Conservation (phyloP, 37 sponge, comb jelly and placozoan species). For the Halisarca cf. caerulea region DNA sequence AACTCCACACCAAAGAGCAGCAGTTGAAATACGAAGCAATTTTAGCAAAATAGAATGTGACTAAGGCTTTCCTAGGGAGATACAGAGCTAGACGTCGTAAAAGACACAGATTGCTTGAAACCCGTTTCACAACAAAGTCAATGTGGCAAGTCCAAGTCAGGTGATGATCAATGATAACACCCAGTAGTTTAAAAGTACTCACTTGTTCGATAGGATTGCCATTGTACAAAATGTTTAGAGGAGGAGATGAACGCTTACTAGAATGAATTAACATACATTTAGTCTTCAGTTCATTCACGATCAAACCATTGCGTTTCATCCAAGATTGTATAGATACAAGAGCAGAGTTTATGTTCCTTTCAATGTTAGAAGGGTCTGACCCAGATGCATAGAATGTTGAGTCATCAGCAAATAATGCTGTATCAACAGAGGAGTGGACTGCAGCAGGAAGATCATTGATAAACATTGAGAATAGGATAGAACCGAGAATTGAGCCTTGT, state of each 20-base stretch:
- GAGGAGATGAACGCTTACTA: background rate
- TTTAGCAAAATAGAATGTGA: background rate
- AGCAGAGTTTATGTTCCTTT: background rate
- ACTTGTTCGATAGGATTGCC: constrained; percentile 15
- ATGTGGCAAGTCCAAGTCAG: constrained; percentile 2
- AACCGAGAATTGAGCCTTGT: constrained; percentile 23
- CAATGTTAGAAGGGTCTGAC: background rate
- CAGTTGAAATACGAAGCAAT: constrained; percentile 21
- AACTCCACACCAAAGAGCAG: constrained; percentile 1
- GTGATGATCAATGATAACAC: background rate
- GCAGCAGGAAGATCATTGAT: constrained; percentile 21
- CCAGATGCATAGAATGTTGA: constrained; percentile 14
- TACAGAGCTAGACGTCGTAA: background rate
- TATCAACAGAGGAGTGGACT: background rate
- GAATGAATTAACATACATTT: constrained; percentile 20
- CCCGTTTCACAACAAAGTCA: background rate
- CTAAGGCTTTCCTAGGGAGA: constrained; percentile 5
- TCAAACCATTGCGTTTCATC: constrained; percentile 8
- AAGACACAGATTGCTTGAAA: background rate
- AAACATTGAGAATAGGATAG: constrained; percentile 6
- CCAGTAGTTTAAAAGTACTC: constrained; percentile 8
- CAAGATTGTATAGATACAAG: background rate
- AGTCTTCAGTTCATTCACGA: background rate
- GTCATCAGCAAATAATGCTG: constrained; percentile 21
- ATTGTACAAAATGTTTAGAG: constrained; percentile 13